These are phyloP conservation scores for Mionectes olivaceus DNA, from an alignment of 2,797 vertebrate species.

Conservation along the genomic window DNA sequence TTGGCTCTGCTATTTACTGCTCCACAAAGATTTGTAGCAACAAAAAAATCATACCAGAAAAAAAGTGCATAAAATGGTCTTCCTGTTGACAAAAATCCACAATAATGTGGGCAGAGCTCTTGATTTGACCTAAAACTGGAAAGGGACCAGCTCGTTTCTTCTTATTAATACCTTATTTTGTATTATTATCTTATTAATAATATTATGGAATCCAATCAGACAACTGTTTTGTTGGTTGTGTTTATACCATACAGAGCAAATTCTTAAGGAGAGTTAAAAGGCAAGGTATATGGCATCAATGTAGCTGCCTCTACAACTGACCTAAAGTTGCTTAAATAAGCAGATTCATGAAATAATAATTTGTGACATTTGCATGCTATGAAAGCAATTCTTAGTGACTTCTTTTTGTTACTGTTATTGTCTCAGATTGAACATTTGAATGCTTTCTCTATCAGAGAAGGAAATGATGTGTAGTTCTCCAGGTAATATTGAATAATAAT, in stretches of 20 bases:
- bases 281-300: not conserved
- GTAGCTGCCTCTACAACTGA: not conserved
- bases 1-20: not conserved
- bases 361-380: not conserved
- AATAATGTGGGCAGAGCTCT: rapidly evolving
- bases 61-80: not conserved
- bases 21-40: not conserved
- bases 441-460: not conserved
- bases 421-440: not conserved
- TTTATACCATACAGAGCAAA: not conserved
- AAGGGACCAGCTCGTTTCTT: not conserved
- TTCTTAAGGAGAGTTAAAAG: not conserved
- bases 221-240: not conserved
- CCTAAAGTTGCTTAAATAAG: not conserved
- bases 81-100: not conserved
- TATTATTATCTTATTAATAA: too few species aligned
- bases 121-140: not conserved
- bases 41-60: not conserved
- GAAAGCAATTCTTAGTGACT: not conserved
- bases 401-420: not conserved
- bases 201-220: not conserved
- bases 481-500: not conserved
- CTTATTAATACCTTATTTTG: not conserved
- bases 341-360: not conserved
- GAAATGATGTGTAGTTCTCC: not conserved